Evolutionary conservation across 1,140 invertebrate genomes (phyloP).

Genomic region (Drosophila erecta): DNA sequence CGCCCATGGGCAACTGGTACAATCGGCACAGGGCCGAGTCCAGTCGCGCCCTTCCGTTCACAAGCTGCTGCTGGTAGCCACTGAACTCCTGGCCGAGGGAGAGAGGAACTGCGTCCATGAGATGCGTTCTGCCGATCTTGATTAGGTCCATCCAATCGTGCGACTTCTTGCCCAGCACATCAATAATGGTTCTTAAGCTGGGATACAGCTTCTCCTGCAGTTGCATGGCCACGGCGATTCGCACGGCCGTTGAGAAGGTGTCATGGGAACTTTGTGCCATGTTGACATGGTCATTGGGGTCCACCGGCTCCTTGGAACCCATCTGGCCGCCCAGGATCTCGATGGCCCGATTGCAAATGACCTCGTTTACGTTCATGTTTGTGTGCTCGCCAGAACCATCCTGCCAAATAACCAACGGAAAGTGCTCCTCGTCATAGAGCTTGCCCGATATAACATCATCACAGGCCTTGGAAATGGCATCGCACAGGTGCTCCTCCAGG

Average conservation of each 20-base stretch:
- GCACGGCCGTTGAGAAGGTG: slow-evolving; percentile 99
- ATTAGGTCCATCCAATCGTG: slow-evolving; percentile 95
- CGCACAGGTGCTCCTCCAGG: slow-evolving; percentile 93
- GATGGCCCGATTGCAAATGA: slow-evolving; percentile 96
- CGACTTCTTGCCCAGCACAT: slow-evolving; percentile 90
- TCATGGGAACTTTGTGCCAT: slow-evolving; percentile 99
- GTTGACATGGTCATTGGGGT: slow-evolving; percentile 99
- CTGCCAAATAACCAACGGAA: slow-evolving; percentile 99
- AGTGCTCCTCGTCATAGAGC: slow-evolving; percentile 95
- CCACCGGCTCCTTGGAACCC: slow-evolving; percentile 97
- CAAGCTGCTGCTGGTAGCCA: slow-evolving; percentile 94
- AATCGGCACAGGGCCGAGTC: slow-evolving; percentile 91
- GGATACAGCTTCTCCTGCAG: slow-evolving; percentile 94
- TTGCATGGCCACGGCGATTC: slow-evolving; percentile 97
- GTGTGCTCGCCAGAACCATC: slow-evolving; percentile 99
- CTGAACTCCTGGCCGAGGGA: slow-evolving; percentile 99
- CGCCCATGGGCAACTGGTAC: slow-evolving; percentile 96
- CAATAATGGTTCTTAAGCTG: slow-evolving; percentile 89
- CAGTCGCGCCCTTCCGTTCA: slow-evolving; percentile 93
- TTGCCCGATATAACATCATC: slow-evolving; percentile 98
- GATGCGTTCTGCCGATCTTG: slow-evolving; percentile 95
- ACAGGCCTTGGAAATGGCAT: slow-evolving; percentile 95
- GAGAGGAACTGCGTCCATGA: slow-evolving; percentile 97
- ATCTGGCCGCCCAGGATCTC: slow-evolving; percentile 96
- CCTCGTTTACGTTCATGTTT: slow-evolving; percentile 99